Conservation (phyloP, 2,888 invertebrate species). For the Tiliacea aurago region DNA sequence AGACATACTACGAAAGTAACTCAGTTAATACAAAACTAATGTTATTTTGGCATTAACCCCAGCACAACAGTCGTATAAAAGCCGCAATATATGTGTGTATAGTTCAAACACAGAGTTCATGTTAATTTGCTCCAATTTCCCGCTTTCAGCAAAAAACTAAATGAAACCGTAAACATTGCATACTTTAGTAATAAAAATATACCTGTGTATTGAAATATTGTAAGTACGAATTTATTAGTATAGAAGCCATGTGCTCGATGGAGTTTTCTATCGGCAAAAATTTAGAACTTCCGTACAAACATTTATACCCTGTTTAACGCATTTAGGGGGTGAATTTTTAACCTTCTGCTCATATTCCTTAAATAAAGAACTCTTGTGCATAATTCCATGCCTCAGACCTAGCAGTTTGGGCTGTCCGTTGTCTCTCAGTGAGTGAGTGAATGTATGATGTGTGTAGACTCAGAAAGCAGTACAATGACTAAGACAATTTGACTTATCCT, state of each 20-base stretch:
- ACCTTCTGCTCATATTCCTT: no score
- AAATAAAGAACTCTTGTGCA: background rate
- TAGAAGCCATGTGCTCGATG: background rate
- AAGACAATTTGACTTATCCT: background rate
- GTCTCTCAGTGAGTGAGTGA: no score
- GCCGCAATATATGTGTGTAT: constrained; percentile 22
- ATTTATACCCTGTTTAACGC: no score
- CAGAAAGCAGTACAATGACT: background rate
- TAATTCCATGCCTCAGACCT: no score
- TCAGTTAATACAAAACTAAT: background rate
- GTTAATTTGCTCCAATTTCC: constrained; percentile 37
- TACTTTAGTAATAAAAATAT: background rate
- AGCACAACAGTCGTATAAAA: constrained; percentile 12
- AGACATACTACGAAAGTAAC: background rate
- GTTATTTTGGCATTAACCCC: background rate
- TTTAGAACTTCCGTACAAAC: background rate
- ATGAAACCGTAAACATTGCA: constrained; percentile 11
- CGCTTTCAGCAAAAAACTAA: constrained; percentile 24
- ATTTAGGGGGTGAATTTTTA: background rate
- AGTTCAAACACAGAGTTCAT: constrained; percentile 45
- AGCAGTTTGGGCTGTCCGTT: background rate
- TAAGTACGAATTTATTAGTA: background rate
- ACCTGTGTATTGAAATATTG: background rate
- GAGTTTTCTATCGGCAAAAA: background rate
- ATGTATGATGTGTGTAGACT: background rate